Percentiles rank a stretch among this genome's conserved stretches.
These are phyloP conservation scores for Epirrhoe tristata DNA, from an alignment of 2,888 invertebrate species.

Conservation along the genomic window DNA sequence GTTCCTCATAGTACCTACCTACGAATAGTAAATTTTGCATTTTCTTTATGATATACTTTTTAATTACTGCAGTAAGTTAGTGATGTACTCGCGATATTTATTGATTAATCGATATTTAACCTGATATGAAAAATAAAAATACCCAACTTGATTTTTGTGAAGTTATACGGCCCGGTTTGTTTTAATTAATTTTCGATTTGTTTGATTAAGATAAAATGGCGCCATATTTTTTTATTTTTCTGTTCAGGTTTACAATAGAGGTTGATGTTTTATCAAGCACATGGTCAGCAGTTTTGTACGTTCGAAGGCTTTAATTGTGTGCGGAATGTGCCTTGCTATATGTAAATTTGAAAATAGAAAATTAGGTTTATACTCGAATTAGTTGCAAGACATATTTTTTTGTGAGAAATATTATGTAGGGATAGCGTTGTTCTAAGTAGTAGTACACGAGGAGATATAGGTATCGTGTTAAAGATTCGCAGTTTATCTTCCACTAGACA, in stretches of 20 bases:
- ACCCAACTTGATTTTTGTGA: conserved; percentile 4
- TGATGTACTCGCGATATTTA: conserved; percentile 73
- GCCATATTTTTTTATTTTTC: conserved; percentile 51
- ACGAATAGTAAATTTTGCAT: conserved; percentile 84
- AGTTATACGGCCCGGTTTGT: conserved; percentile 16
- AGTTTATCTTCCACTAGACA: conserved; percentile 84
- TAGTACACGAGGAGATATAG: conserved; percentile 73
- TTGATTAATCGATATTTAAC: conserved; percentile 51
- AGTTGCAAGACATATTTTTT: conserved; percentile 84
- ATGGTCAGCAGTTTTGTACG: conserved; percentile 74
- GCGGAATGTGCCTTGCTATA: conserved; percentile 86
- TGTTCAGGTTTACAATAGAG: conserved; percentile 61
- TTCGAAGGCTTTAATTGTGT: conserved; percentile 81
- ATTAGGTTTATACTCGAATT: conserved; percentile 84
- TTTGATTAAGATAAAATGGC: conserved; percentile 30
- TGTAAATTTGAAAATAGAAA: conserved; percentile 76
- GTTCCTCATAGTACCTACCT: conserved; percentile 86
- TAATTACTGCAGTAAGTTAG: conserved; percentile 79
- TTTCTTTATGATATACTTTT: conserved; percentile 77
- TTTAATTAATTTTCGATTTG: conserved; percentile 34
- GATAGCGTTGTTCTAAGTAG: conserved; percentile 77
- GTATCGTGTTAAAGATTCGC: conserved; percentile 84
- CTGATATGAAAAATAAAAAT: conserved; percentile 52
- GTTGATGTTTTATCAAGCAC: conserved; percentile 81
- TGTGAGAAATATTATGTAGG: conserved; percentile 80